A percentile compares a stretch with the other conserved stretches of the same genome.
Conservation (phyloP, 2,888 invertebrate species). For the Lepidocyrtoides sp. region DNA sequence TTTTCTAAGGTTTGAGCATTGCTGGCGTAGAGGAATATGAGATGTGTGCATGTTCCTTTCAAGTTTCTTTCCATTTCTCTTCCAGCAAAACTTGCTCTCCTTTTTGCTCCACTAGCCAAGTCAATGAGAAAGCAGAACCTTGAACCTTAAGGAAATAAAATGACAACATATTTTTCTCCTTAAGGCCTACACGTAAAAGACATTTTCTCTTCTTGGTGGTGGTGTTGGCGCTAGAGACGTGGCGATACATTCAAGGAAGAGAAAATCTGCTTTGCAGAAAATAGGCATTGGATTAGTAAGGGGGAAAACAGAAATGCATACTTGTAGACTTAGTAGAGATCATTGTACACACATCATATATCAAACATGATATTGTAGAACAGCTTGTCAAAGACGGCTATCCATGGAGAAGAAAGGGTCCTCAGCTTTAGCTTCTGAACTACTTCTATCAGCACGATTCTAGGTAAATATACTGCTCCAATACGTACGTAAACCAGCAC, state of each 20-base stretch:
- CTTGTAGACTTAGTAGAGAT: too few species aligned
- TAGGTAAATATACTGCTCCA: neutral
- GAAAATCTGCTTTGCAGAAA: neutral
- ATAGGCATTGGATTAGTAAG: too few species aligned
- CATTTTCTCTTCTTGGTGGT: neutral
- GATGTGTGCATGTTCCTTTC: neutral
- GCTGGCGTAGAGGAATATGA: neutral
- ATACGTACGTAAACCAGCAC: neutral
- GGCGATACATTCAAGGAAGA: neutral
- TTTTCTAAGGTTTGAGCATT: neutral
- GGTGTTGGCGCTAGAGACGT: neutral
- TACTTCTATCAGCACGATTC: neutral
- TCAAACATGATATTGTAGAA: conserved; percentile 2
- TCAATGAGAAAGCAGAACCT: conserved; percentile 53
- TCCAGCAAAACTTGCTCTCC: neutral
- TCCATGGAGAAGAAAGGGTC: neutral
- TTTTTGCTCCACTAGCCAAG: conserved; percentile 9
- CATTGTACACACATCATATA: conserved; percentile 30
- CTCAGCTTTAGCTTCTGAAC: neutral
- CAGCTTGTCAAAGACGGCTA: conserved; percentile 38
- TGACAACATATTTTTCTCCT: conserved; percentile 45
- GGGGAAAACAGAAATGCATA: too few species aligned
- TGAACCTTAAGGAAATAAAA: conserved; percentile 52
- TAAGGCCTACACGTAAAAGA: conserved; percentile 47
- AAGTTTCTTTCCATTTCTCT: neutral